Evolutionary conservation across 1,140 invertebrate genomes (phyloP).

Genomic region (Zelostemma sp.): DNA sequence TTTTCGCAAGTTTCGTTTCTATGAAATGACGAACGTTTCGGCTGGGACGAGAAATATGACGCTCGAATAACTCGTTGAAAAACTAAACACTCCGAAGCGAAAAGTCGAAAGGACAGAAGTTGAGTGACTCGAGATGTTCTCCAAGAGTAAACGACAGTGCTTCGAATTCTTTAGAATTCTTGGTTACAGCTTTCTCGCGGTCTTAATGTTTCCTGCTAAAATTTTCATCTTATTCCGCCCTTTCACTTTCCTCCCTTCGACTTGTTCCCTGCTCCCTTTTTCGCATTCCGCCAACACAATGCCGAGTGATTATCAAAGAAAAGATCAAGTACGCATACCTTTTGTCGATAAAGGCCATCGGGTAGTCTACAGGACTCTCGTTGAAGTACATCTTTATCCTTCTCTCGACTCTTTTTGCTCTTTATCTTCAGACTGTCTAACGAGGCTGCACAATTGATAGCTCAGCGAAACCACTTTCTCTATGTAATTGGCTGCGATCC

Average conservation of each 20-base stretch:
- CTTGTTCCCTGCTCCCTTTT: conserved; percentile 17
- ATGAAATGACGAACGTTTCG: not conserved
- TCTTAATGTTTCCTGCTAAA: conserved; percentile 22
- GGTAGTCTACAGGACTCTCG: conserved; percentile 53
- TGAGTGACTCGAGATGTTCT: not conserved
- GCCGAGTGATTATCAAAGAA: conserved; percentile 58
- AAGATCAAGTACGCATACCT: conserved; percentile 57
- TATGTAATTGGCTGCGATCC: conserved; percentile 19
- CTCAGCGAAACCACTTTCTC: conserved; percentile 22
- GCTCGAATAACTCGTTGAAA: too few relatives aligned
- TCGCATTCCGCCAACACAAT: conserved; percentile 48
- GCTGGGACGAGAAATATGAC: too few relatives aligned
- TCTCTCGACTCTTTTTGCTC: conserved; percentile 14
- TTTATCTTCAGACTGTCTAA: conserved; percentile 35
- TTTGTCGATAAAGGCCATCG: conserved; percentile 60
- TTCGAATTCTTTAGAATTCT: conserved; percentile 22
- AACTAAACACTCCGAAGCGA: not conserved
- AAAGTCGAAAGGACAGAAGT: conserved; percentile 7
- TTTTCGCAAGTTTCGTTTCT: not conserved
- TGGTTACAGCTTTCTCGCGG: conserved; percentile 9
- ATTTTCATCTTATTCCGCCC: conserved; percentile 17
- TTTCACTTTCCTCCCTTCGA: conserved; percentile 15
- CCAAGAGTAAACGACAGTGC: conserved; percentile 18
- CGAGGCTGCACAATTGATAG: conserved; percentile 32
- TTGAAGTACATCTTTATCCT: conserved; percentile 58